Conservation (phyloP, 2,888 invertebrate genomes). For the Leucania comma region DNA sequence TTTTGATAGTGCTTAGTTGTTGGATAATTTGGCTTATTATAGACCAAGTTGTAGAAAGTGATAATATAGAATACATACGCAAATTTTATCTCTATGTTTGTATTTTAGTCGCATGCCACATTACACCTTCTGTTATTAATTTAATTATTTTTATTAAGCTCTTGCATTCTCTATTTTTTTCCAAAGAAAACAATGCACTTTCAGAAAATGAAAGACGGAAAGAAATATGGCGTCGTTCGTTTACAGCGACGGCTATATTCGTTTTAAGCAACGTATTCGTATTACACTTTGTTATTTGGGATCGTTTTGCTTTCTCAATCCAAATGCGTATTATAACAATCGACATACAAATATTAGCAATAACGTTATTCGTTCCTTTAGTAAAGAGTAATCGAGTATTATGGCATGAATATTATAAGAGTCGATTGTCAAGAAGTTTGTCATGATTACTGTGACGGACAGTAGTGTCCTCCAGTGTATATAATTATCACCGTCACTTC, state of each 20-base stretch:
- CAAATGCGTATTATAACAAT: not conserved
- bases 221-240: constrained; percentile 24
- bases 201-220: constrained; percentile 7
- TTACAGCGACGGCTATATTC: constrained; percentile 12
- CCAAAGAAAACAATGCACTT: not conserved
- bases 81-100: not conserved
- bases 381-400: constrained; percentile 18
- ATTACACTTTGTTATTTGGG: constrained; percentile 16
- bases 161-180: not conserved
- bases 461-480: not conserved
- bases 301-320: not conserved
- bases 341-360: constrained; percentile 1
- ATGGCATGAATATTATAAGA: constrained; percentile 18
- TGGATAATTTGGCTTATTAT: constrained; percentile 1
- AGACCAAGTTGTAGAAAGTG: not conserved
- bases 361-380: constrained; percentile 19
- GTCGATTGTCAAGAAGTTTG: not conserved
- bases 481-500: no score
- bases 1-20: not conserved
- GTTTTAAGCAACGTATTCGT: constrained; percentile 20
- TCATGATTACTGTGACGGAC: not conserved
- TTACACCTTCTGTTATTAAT: constrained; percentile 12
- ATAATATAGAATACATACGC: not conserved
- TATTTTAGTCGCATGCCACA: not conserved
- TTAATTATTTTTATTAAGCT: constrained; percentile 11